phyloP scores from a whole-genome alignment of 2,888 invertebrate genomes.

The Apomyelois bistriatella region DNA sequence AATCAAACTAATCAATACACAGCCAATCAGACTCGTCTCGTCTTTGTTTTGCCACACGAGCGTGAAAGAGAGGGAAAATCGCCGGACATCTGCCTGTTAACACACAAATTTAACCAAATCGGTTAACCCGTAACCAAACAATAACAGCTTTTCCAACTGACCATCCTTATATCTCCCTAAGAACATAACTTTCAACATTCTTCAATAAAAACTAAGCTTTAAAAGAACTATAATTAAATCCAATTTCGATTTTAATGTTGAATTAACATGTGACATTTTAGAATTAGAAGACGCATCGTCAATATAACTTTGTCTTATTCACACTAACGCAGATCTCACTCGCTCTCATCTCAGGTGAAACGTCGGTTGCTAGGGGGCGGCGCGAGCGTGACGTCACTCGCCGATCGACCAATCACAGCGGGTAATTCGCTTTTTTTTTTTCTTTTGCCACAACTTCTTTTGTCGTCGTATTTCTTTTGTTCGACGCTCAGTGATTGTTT shows the following conservation, averaged over 20 bases:
- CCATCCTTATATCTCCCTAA: slow-evolving; percentile 38
- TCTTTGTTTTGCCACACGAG: slow-evolving; percentile 32
- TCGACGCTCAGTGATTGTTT: slow-evolving; percentile 46
- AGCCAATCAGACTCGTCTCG: slow-evolving; percentile 48
- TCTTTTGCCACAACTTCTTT: slow-evolving; percentile 46
- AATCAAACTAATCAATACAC: slow-evolving; percentile 64
- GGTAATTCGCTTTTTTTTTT: slow-evolving; percentile 57
- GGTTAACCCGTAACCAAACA: slow-evolving; percentile 79
- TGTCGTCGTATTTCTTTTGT: slow-evolving; percentile 63
- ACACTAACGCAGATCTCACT: slow-evolving; percentile 50
- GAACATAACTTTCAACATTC: slow-evolving; percentile 20
- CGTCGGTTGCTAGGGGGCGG: slow-evolving; percentile 77
- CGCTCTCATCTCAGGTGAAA: slow-evolving; percentile 73
- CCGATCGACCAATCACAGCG: slow-evolving; percentile 55
- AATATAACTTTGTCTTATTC: slow-evolving; percentile 60
- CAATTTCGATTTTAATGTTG: slow-evolving; percentile 17
- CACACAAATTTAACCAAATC: slow-evolving; percentile 78
- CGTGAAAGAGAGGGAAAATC: slow-evolving; percentile 45
- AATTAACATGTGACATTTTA: slow-evolving; percentile 26
- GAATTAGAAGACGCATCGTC: slow-evolving; percentile 30
- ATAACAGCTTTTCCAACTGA: slow-evolving; percentile 77
- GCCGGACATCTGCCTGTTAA: slow-evolving; percentile 71
- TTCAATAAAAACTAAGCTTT: slow-evolving; percentile 26
- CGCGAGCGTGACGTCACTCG: slow-evolving; percentile 65
- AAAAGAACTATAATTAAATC: fast-evolving